phyloP scores from a whole-genome alignment of 1,140 invertebrate species.

The Gryon sp. region DNA sequence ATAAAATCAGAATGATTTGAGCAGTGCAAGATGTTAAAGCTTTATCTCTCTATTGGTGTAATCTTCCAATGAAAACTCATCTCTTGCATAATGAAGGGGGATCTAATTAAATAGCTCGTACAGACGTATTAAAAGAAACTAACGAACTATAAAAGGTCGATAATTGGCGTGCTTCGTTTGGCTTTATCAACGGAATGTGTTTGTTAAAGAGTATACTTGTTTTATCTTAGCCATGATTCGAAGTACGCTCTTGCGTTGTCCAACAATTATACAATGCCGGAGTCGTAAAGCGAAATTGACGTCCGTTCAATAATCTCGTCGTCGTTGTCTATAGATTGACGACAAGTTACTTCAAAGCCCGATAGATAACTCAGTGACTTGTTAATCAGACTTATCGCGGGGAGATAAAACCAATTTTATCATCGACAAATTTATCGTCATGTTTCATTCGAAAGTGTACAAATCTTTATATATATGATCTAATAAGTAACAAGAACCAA shows the following conservation, averaged over 20 bases:
- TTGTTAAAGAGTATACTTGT: conserved; percentile 32
- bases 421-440: conserved; percentile 35
- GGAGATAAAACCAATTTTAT: conserved; percentile 39
- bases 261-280: conserved; percentile 47
- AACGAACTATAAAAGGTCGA: conserved; percentile 42
- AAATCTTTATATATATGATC: no score
- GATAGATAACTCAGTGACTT: conserved; percentile 47
- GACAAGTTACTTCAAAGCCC: conserved; percentile 27
- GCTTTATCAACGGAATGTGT: conserved; percentile 44
- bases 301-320: conserved; percentile 51
- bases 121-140: conserved; percentile 42
- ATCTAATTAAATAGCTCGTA: conserved; percentile 47
- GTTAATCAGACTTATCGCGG: conserved; percentile 45
- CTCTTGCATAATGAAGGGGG: conserved; percentile 33
- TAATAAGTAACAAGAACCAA: no score
- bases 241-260: conserved; percentile 23
- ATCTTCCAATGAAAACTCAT: conserved; percentile 9
- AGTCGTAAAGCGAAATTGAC: conserved; percentile 52
- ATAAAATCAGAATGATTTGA: no score
- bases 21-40: no score
- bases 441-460: no score
- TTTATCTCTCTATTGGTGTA: no score
- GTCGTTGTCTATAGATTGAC: conserved; percentile 31
- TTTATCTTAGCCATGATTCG: conserved; percentile 23
- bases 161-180: conserved; percentile 33